Conservation (phyloP, 2,888 invertebrate species). For the Synanthedon andrenaeformis region DNA sequence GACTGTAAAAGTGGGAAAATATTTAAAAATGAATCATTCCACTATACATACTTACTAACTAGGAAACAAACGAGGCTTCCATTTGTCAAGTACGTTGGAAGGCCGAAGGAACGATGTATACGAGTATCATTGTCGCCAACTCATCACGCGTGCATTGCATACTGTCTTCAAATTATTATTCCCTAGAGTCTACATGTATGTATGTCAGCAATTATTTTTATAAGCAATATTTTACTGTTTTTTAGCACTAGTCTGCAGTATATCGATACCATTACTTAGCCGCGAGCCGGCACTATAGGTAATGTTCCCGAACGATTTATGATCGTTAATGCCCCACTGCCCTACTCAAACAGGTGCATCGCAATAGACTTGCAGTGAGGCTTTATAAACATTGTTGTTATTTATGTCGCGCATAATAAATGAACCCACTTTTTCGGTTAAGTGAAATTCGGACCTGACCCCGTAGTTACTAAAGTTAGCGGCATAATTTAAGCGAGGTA, state of each 20-base stretch:
- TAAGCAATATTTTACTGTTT: background rate
- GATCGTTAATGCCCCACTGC: constrained; percentile 17
- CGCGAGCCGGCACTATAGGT: background rate
- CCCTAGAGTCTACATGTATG: constrained; percentile 4
- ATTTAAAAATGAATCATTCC: no score
- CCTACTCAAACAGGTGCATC: constrained; percentile 11
- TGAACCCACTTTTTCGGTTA: constrained; percentile 27
- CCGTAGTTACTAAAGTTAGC: no score
- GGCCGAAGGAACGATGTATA: constrained; percentile 26
- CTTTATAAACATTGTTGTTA: constrained; percentile 6
- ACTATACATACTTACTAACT: background rate
- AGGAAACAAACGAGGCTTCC: background rate
- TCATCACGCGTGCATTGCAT: constrained; percentile 26
- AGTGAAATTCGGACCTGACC: constrained; percentile 21
- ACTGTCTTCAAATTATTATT: constrained; percentile 11
- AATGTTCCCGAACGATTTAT: constrained; percentile 4
- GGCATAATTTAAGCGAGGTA: no score
- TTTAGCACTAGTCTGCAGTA: no score
- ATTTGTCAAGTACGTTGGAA: constrained; percentile 15
- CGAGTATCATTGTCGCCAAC: constrained; percentile 16
- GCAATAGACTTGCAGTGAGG: background rate
- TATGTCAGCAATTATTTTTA: background rate
- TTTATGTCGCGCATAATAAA: constrained; percentile 37
- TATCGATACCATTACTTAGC: no score
- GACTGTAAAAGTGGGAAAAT: no score